phyloP scores from a whole-genome alignment of 35 echinoderm and acorn worm species.

The Ptychodera flava region DNA sequence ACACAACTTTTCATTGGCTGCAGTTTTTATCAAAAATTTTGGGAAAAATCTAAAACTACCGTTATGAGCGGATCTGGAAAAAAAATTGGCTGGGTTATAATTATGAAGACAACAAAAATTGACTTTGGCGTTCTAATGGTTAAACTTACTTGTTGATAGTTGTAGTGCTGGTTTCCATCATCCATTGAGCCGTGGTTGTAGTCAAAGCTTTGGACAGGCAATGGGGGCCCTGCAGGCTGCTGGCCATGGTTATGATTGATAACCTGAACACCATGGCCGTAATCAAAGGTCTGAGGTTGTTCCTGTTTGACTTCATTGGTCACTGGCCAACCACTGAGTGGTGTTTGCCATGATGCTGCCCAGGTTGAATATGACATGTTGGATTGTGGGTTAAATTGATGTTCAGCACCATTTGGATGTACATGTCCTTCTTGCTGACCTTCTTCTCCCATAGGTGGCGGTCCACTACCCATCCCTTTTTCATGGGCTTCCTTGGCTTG shows the following conservation, averaged over 20 bases:
- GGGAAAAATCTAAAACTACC: too few species aligned
- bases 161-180: not conserved
- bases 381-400: not conserved
- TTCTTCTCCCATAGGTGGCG: not conserved
- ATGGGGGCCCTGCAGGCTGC: not conserved
- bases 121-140: too few species aligned
- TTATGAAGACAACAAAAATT: too few species aligned
- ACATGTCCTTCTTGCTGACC: not conserved
- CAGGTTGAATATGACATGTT: not conserved
- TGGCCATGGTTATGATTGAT: not conserved
- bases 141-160: not conserved
- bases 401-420: not conserved
- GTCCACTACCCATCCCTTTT: not conserved
- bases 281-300: not conserved
- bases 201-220: not conserved
- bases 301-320: not conserved
- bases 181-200: not conserved
- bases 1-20: too few species aligned
- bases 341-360: not conserved
- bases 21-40: too few species aligned
- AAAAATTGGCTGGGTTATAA: too few species aligned
- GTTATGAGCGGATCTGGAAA: too few species aligned
- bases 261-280: not conserved
- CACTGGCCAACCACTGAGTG: not conserved
- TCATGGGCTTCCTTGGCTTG: constrained; percentile 51